These are phyloP conservation scores for Germaria angustata DNA, from an alignment of 2,888 invertebrate species.

Conservation along the genomic window DNA sequence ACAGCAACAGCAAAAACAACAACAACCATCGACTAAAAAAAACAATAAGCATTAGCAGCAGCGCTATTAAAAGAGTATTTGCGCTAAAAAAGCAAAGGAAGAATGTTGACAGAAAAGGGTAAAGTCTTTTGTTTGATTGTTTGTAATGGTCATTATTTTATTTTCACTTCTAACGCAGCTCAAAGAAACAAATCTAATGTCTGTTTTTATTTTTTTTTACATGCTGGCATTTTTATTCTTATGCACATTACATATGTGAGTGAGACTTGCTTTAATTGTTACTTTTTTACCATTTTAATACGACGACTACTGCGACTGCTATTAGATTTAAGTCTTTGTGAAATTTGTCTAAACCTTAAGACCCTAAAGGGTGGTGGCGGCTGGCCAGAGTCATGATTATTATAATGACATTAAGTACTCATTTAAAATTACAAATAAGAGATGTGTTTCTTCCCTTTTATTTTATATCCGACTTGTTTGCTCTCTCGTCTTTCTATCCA, in stretches of 20 bases:
- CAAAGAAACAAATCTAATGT: slow-evolving; percentile 46
- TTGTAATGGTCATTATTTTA: slow-evolving; percentile 58
- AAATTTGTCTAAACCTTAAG: neutral
- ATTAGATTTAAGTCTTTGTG: neutral
- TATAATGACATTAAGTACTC: slow-evolving; percentile 50
- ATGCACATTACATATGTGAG: neutral
- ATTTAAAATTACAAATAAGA: slow-evolving; percentile 23
- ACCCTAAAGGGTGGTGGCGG: neutral
- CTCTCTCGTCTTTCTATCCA: neutral
- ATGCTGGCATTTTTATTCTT: neutral
- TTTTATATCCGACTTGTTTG: neutral
- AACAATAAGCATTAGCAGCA: neutral
- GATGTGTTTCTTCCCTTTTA: slow-evolving; percentile 16
- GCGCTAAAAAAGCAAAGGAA: neutral
- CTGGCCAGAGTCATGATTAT: slow-evolving; percentile 45
- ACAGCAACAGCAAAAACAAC: slow-evolving; percentile 6
- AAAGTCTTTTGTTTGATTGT: slow-evolving; percentile 15
- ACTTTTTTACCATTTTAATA: no score
- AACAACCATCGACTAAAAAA: slow-evolving; percentile 33
- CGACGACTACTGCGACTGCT: neutral
- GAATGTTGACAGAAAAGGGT: neutral
- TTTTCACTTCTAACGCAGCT: slow-evolving; percentile 40
- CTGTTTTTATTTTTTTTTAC: no score
- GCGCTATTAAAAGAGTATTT: neutral
- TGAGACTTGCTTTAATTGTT: neutral